Percentiles rank a stretch among this genome's conserved stretches.
These are phyloP conservation scores for Hyles vespertilio DNA, from an alignment of 1,140 invertebrate species.

Conservation along the genomic window DNA sequence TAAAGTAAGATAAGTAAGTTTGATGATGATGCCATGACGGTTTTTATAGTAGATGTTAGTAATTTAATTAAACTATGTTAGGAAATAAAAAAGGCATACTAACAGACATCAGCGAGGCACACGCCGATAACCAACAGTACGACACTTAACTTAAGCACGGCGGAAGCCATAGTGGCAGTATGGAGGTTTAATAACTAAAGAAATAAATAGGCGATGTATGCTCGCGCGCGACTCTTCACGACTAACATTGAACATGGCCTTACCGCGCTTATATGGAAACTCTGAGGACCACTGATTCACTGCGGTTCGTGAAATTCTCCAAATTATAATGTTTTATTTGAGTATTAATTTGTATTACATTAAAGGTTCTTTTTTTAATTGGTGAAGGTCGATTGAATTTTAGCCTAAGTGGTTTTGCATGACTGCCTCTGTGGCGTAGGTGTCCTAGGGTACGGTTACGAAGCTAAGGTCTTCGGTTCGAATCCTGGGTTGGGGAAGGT, in stretches of 20 bases:
- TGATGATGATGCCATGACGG: no score
- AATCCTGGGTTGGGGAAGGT: no score
- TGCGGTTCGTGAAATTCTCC: constrained; percentile 31
- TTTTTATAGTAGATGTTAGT: no score
- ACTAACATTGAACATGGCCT: constrained; percentile 61
- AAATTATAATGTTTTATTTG: constrained; percentile 2
- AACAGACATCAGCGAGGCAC: constrained; percentile 52
- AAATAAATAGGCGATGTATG: constrained; percentile 33
- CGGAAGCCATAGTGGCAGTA: constrained; percentile 48
- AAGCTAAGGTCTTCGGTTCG: no score
- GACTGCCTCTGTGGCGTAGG: no score
- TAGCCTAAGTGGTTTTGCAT: not conserved
- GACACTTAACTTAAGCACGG: constrained; percentile 66
- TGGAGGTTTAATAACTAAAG: constrained; percentile 42
- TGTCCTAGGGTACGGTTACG: no score
- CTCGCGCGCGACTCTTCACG: constrained; percentile 33
- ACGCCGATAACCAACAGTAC: constrained; percentile 51
- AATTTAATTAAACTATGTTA: no score
- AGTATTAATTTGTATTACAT: constrained; percentile 2
- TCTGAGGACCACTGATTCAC: constrained; percentile 36
- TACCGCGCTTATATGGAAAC: constrained; percentile 47
- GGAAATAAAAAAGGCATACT: constrained; percentile 32
- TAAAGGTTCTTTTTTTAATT: not conserved
- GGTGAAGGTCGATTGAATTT: not conserved
- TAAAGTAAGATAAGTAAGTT: no score